These are phyloP conservation scores for Petaurus breviceps DNA, from an alignment of 2,113 vertebrate species.

Conservation along the genomic window DNA sequence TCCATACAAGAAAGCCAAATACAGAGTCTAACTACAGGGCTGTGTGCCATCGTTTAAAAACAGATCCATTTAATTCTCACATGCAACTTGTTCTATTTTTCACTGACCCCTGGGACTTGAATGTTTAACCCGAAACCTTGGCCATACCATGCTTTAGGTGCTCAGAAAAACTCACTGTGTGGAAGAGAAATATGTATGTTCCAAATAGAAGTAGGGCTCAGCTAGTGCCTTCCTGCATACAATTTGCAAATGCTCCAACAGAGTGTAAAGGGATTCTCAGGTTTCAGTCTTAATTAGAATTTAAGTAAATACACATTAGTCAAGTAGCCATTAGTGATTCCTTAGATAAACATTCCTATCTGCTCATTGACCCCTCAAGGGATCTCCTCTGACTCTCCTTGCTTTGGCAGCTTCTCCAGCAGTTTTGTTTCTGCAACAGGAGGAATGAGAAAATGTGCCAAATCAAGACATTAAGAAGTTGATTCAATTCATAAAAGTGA, in stretches of 20 bases:
- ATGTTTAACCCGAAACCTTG: background rate
- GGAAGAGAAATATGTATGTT: background rate
- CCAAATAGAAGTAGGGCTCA: background rate
- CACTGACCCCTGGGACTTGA: background rate
- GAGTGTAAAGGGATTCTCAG: background rate
- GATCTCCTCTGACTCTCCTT: background rate
- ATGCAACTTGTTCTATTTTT: background rate
- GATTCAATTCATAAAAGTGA: conserved; percentile 45
- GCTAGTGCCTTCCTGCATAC: background rate
- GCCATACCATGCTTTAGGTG: background rate
- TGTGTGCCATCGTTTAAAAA: background rate
- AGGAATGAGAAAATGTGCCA: background rate
- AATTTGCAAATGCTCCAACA: background rate
- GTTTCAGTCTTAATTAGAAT: conserved; percentile 2
- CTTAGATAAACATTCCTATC: conserved; percentile 10
- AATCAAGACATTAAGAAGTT: background rate
- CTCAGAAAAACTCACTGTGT: background rate
- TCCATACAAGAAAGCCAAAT: background rate
- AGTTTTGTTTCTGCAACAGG: conserved; percentile 3
- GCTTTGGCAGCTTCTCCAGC: conserved; percentile 8
- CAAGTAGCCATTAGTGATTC: conserved; percentile 28
- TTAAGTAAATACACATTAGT: conserved; percentile 14
- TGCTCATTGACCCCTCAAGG: background rate
- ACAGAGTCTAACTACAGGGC: background rate
- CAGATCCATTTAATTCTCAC: background rate